Evolutionary conservation across 2,888 invertebrate genomes (phyloP), one percentile per base, ranked within the genome.

Genomic region (Tyria jacobaeae): DNA sequence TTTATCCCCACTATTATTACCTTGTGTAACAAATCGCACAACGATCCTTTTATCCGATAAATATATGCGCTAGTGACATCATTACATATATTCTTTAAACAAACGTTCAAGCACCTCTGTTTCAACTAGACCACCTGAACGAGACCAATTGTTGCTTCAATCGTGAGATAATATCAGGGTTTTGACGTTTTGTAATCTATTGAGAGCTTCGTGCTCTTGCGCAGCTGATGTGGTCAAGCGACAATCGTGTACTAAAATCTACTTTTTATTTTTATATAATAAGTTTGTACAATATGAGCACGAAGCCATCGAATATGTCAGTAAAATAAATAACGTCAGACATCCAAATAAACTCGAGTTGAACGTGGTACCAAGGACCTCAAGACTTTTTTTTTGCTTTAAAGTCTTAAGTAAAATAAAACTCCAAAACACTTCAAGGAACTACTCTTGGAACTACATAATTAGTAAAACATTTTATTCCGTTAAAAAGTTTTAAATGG

Each of bases 181-280:
- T 25, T 52, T 60, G 55, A 52, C 31, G 58, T 71, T 59, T 75
- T 72, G 73, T 66, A 66, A 73, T 62, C 49, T 44, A 59, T 68
- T 62, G 56, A 49, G 21, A 47, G 24, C 17, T 39, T 37, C n/a
- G 39, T 57, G 35, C 31, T 37, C 50, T 67, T 62, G 57, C 48
- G 48, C 15, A 35, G 49, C 57, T 48, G 24, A 48, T 35, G 48
- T 27, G 31, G 17, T 34, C 34, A 47, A 48, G 31, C 54, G 25
- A 39, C 27, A 54, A 39, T 3, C 53, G 41, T 39, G n/a, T 53
- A 37, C 37, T 24, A 52, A n/a, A 49, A 31, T 31, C 10, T 3
- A 1, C n/a, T 31, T 31, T n/a, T 50, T 31, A 31, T 31, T 31
- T 17, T 50, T 50, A n/a, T n/a, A n/a, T n/a, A n/a, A n/a, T n/a